A percentile compares a stretch with the other conserved stretches of the same genome.
Evolutionary conservation across 2,797 vertebrate species (phyloP).

Genomic region (Galagoides demidoff): DNA sequence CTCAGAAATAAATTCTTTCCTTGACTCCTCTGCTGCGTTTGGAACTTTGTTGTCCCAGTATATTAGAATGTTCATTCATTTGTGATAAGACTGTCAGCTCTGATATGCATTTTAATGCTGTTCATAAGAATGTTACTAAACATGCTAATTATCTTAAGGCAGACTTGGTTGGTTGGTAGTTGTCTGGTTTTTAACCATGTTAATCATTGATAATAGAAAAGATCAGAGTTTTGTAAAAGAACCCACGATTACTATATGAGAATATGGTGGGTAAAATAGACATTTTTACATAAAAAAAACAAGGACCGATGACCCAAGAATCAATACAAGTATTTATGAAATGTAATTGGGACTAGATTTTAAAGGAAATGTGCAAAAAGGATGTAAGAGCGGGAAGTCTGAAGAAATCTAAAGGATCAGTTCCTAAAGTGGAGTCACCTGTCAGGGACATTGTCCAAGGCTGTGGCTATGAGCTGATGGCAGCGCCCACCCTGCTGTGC

Average conservation of each 20-base stretch:
- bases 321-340: slow-evolving; percentile 50
- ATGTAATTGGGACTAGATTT: not conserved
- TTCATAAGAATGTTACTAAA: slow-evolving; percentile 47
- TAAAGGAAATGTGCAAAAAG: slow-evolving; percentile 15
- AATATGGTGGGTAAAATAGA: not conserved
- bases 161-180: not conserved
- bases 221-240: not conserved
- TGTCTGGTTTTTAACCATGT: slow-evolving; percentile 20
- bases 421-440: not conserved
- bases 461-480: not conserved
- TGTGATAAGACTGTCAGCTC: slow-evolving; percentile 58
- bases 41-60: slow-evolving; percentile 37
- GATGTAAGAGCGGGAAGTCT: not conserved
- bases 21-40: slow-evolving; percentile 58
- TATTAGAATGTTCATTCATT: slow-evolving; percentile 72
- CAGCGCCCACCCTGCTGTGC: not conserved
- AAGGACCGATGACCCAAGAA: not conserved
- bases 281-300: slow-evolving; percentile 23
- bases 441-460: not conserved
- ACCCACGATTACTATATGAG: not conserved
- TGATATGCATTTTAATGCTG: slow-evolving; percentile 59
- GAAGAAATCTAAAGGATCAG: not conserved
- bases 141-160: slow-evolving; percentile 13
- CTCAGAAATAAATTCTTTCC: slow-evolving; percentile 72
- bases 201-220: slow-evolving; percentile 48